phyloP scores from a whole-genome alignment of 1,140 invertebrate species.

The Bradysia coprophila region DNA sequence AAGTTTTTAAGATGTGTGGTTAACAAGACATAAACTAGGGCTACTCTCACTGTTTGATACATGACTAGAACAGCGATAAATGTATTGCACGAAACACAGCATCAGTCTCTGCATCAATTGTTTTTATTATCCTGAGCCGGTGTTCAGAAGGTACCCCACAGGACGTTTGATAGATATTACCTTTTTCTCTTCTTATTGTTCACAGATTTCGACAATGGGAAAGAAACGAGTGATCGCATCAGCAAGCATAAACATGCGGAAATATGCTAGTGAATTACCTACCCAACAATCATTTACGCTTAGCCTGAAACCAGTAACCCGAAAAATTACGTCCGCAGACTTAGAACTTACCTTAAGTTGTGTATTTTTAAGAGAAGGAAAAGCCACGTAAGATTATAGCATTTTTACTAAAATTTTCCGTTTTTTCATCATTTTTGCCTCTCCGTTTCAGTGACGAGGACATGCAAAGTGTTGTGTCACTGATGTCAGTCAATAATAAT shows the following conservation, averaged over 20 bases:
- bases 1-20: too few relatives aligned
- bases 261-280: conserved; percentile 74
- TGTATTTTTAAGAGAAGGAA: conserved; percentile 82
- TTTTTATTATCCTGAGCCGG: too few relatives aligned
- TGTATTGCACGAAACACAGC: too few relatives aligned
- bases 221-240: conserved; percentile 74
- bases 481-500: conserved; percentile 83
- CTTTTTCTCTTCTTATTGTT: too few relatives aligned
- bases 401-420: not conserved
- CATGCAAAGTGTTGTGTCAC: conserved; percentile 90
- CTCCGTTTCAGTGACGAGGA: conserved; percentile 68
- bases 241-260: conserved; percentile 77
- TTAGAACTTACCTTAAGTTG: conserved; percentile 80
- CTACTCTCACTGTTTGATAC: too few relatives aligned
- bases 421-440: conserved; percentile 4
- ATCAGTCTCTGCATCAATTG: too few relatives aligned
- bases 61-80: too few relatives aligned
- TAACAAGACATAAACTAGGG: too few relatives aligned
- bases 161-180: too few relatives aligned
- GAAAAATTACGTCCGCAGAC: conserved; percentile 54
- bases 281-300: conserved; percentile 65
- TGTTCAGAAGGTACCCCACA: too few relatives aligned
- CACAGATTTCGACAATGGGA: conserved; percentile 56
- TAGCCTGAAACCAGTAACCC: conserved; percentile 56
- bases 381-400: conserved; percentile 72